Evolutionary conservation across 2,888 invertebrate species (phyloP), one percentile per base, ranked within the genome.

Genomic region (Folsomia manolachei): DNA sequence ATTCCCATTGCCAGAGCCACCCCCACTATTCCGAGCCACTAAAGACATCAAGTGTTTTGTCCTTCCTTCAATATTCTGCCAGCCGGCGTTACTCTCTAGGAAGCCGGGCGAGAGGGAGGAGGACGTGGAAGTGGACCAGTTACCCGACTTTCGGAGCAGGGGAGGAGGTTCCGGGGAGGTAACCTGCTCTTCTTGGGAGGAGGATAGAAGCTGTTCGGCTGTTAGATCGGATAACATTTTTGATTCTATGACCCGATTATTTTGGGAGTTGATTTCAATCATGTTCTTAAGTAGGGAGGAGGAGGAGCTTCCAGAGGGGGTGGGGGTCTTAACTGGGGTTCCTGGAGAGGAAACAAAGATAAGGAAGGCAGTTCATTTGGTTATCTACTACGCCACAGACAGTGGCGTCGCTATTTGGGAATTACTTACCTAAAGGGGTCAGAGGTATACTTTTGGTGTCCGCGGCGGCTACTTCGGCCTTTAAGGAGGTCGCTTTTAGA

Each of bases 41-140:
- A 89, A 87, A 2, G 87, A 86, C 76, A 91, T 85, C 69, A 91
- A 87, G 82, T 90, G 89, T 64, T 87, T 87, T 1, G 90, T 91
- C 80, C 90, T 86, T 0, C 89, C 88, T 73, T 87, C 85, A 73
- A 91, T 88, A 79, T 75, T 77, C 26, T 78, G 72, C 78, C 78
- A 79, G 19, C 74, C 68, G 7, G 73, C 53, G 25, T 72, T 65
- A 19, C 68, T 52, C 64, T 77, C 74, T n/a, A 72, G 67, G 23
- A 74, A 63, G n/a, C n/a, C n/a, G 1, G 27, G 70, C 7, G 69
- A 67, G 1, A 27, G 56, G 56, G 18, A 18, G n/a, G 56, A 19
- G 4, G 19, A 18, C 7, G 56, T 19, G n/a, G 56, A 18, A n/a
- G n/a, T n/a, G n/a, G n/a, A n/a, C n/a, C n/a, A n/a, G n/a, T n/a